phyloP scores from a whole-genome alignment of 2,888 invertebrate genomes.

The Cryptops parisi region DNA sequence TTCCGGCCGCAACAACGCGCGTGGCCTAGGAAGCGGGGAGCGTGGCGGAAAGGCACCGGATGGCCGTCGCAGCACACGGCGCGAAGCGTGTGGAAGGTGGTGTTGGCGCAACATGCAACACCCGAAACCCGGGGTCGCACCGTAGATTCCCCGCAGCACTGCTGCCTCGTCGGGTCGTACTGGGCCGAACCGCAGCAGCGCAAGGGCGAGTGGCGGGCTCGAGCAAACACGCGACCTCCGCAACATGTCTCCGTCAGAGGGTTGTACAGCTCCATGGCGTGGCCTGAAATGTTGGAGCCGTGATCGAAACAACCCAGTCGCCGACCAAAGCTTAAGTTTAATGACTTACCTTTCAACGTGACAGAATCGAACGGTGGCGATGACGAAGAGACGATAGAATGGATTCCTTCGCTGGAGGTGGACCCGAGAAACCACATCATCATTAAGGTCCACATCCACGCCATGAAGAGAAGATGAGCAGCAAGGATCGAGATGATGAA shows the following conservation, averaged over 20 bases:
- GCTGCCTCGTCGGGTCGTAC: constrained; percentile 7
- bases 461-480: too few relatives aligned
- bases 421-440: too few relatives aligned
- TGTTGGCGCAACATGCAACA: constrained; percentile 10
- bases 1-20: constrained; percentile 10
- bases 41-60: neutral
- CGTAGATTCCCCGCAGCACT: neutral
- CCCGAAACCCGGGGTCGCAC: constrained; percentile 1
- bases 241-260: constrained; percentile 10
- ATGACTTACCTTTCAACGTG: too few relatives aligned
- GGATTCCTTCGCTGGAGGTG: too few relatives aligned
- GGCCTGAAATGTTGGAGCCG: neutral
- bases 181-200: constrained; percentile 9
- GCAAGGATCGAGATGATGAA: too few relatives aligned
- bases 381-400: too few relatives aligned
- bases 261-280: constrained; percentile 9
- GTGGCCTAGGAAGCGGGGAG: constrained; percentile 6
- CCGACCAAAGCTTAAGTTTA: too few relatives aligned
- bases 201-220: constrained; percentile 5
- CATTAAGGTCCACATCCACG: too few relatives aligned
- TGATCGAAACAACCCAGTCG: too few relatives aligned
- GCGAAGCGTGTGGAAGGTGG: constrained; percentile 8
- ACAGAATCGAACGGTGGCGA: too few relatives aligned
- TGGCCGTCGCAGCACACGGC: constrained; percentile 5
- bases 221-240: constrained; percentile 4